Evolutionary conservation across 2,888 invertebrate genomes (phyloP), one percentile per base, ranked within the genome.

Genomic region (Hyppa rectilinea): DNA sequence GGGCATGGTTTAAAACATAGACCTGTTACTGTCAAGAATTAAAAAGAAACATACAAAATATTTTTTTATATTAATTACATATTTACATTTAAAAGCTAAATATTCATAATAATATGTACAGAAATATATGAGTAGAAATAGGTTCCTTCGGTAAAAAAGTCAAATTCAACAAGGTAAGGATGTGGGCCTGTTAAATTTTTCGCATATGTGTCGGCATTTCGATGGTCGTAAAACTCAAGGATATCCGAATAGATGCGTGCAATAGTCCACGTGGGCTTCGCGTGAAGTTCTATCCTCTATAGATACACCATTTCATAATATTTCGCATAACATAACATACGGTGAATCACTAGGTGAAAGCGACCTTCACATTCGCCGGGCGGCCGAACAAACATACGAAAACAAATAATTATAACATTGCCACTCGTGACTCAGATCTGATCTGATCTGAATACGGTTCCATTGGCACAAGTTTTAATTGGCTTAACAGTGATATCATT

Each of bases 341-440:
- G 63, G 74, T 92, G 92, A 93, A 71, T 92, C 92, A 91, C 72
- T 72, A 47, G 81, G 59, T 47, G 59, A 93, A 93, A 93, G 93
- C 84, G 92, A 90, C 93, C 93, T 93, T 92, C 90, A 88, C 87
- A 87, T 86, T 86, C 84, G 72, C 83, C 79, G 76, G 76, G 82
- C 81, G 71, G 65, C 71, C 83, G 66, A 77, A 80, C 71, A 66
- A 74, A 88, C 87, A 86, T 38, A 69, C 65, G 52, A 78, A 88
- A 89, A 88, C 87, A 90, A 89, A 89, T 85, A 89, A 90, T 88
- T 86, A 74, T 78, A 85, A 85, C 87, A 83, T 84, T 75, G 84
- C 78, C 64, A 82, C 81, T 82, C 69, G 78, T 91, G 89, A 91
- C 83, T 90, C 90, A 89, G 63, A 67, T 73, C 78, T 85, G 87